Base-by-base conservation (phyloP, 2,888 invertebrate species). In the Exocentrus adspersus region DNA sequence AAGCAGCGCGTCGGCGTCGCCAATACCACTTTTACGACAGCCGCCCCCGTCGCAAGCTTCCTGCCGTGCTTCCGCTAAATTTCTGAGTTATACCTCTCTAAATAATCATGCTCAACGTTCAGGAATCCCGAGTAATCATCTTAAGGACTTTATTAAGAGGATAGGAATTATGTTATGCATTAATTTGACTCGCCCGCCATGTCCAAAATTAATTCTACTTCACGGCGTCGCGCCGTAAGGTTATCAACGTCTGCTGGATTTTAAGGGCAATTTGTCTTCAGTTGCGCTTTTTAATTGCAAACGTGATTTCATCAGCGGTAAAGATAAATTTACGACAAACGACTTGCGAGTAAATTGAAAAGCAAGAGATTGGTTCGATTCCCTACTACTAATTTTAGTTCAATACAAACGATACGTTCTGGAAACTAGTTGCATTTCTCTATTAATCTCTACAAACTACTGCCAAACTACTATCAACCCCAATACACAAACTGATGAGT, bases 71-170 rank as follows among this genome's bases (percentile, higher is more conserved):
- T 41, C 53, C 20, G 41, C 53, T 53, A 41, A 43, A 54, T 54
- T 54, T 54, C 43, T 28, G 21, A 54, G 43, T 54, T 54, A 43
- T 43, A 43, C 9, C 43, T 19, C 53, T 53, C 43, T 54, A 54
- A 54, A 54, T 54, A 54, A 54, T 54, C 54, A 54, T 43, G 42
- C 54, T 43, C 24, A 43, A 30, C 54, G 43, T 37, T 58, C 43
- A 56, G 64, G 60, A 64, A 64, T 64, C 54, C n/a, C 62, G n/a
- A 60, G 62, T 53, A 62, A 66, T 62, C 60, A 62, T 60, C 52
- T 66, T 60, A 51, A 66, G 58, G 46, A 60, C 56, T 62, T 63
- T 63, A 66, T 63, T 63, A 66, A 60, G 66, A 53, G 53, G 41
- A 63, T 37, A 42, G 43, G 51, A 63, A 58, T 63, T 63, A 65